phyloP scores from a whole-genome alignment of 1,140 invertebrate genomes.

The Plectrocnemia conspersa region DNA sequence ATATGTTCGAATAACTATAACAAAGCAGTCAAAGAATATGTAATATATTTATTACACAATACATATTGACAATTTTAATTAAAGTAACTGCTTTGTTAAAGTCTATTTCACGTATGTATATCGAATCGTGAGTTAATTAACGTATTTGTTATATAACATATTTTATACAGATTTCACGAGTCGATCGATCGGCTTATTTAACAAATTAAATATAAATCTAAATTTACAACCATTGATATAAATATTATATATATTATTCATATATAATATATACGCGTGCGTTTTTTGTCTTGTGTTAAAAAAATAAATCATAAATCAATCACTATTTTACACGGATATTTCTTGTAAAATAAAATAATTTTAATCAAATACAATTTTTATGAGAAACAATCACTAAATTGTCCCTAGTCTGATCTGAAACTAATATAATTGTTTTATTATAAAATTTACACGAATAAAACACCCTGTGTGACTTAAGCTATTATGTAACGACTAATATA shows the following conservation, averaged over 20 bases:
- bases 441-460: constrained; percentile 17
- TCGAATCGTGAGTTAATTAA: no score
- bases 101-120: no score
- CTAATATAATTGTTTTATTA: not conserved
- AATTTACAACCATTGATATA: constrained; percentile 21
- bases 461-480: constrained; percentile 26
- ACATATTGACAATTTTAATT: no score
- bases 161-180: constrained; percentile 1
- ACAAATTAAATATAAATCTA: constrained; percentile 15
- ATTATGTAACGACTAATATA: constrained; percentile 18
- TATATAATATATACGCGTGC: constrained; percentile 15
- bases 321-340: not conserved
- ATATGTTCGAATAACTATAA: no score
- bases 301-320: not conserved
- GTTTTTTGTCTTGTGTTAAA: constrained; percentile 1
- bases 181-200: not conserved
- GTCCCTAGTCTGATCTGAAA: no score
- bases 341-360: constrained; percentile 1
- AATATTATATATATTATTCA: constrained; percentile 4
- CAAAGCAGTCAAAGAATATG: no score
- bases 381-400: constrained; percentile 1
- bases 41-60: no score
- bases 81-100: no score
- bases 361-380: not conserved
- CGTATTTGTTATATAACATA: no score